A percentile compares a stretch with the other conserved stretches of the same genome.
Evolutionary conservation across 2,797 vertebrate species (phyloP).

Genomic region (Malurus leucopterus): DNA sequence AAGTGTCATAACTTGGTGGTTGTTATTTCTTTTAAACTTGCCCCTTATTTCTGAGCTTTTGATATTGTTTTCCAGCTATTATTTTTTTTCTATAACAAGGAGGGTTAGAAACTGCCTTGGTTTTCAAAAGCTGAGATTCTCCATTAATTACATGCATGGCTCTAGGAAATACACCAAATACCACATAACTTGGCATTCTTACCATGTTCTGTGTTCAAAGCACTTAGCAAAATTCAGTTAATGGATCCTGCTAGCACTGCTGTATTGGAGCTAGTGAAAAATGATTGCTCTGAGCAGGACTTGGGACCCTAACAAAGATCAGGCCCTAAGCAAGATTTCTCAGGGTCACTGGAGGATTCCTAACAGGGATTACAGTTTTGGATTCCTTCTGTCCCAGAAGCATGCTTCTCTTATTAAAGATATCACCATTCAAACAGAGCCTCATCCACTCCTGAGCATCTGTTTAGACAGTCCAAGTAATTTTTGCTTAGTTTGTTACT

Average conservation of each 20-base stretch:
- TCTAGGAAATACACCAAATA: slow-evolving; percentile 30
- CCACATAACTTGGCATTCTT: slow-evolving; percentile 1
- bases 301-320: background rate
- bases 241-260: background rate
- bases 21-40: background rate
- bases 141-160: background rate
- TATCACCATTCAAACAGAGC: background rate
- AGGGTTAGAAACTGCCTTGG: background rate
- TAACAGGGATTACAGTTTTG: background rate
- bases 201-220: background rate
- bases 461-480: background rate
- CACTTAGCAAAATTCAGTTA: background rate
- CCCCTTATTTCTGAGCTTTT: background rate
- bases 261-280: background rate
- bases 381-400: background rate
- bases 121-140: background rate
- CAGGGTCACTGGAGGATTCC: background rate
- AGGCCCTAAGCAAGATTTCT: background rate
- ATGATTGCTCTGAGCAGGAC: background rate
- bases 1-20: background rate
- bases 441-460: background rate
- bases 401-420: background rate
- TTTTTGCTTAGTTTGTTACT: background rate
- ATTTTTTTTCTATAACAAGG: background rate
- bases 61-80: background rate